Conservation (phyloP, 2,888 invertebrate genomes). For the Drosophila pseudotalamancana region DNA sequence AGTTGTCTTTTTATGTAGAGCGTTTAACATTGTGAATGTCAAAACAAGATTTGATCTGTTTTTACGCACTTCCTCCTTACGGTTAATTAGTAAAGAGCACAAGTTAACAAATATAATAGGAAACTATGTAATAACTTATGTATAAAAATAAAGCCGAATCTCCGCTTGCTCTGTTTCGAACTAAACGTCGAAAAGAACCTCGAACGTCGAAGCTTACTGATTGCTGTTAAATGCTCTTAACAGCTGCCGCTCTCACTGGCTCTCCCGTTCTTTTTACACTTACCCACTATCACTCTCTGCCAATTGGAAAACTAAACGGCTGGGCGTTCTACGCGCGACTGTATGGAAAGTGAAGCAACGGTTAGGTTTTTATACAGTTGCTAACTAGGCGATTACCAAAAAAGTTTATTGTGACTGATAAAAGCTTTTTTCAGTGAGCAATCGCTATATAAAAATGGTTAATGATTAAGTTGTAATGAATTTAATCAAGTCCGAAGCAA, state of each 20-base stretch:
- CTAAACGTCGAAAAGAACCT: constrained; percentile 1
- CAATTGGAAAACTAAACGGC: constrained; percentile 25
- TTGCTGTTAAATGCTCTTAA: constrained; percentile 3
- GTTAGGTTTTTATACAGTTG: constrained; percentile 45
- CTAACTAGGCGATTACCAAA: constrained; percentile 7
- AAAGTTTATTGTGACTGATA: constrained; percentile 7
- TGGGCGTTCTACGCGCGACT: constrained; percentile 36
- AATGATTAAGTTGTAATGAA: constrained; percentile 26
- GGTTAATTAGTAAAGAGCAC: neutral
- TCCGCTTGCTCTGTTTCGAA: neutral
- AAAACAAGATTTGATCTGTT: neutral
- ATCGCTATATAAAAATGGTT: neutral
- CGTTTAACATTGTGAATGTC: constrained; percentile 6
- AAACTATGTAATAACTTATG: neutral
- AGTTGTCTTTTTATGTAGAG: neutral
- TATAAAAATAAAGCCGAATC: neutral
- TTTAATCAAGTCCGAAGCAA: constrained; percentile 11
- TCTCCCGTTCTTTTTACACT: constrained; percentile 13
- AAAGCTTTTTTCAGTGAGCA: constrained; percentile 24
- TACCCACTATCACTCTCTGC: constrained; percentile 8
- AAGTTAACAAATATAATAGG: neutral
- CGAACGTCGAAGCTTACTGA: neutral
- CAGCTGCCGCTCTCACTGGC: neutral
- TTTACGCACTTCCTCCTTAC: neutral
- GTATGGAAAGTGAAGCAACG: constrained; percentile 27